These are phyloP conservation scores for Siniperca chuatsi DNA, from an alignment of 2,113 vertebrate species.

Conservation along the genomic window DNA sequence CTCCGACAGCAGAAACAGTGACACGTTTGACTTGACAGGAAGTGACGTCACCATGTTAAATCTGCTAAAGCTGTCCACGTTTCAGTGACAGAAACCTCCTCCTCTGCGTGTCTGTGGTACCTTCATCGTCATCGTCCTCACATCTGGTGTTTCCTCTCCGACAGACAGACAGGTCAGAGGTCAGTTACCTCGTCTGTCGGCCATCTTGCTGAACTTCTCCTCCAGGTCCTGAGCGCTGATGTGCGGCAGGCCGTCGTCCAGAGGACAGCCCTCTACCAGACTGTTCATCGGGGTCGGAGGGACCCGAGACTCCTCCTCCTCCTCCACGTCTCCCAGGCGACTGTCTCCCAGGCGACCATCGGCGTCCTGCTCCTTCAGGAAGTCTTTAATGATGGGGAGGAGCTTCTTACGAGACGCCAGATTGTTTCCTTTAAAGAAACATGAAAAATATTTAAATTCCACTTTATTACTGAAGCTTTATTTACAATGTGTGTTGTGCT, in stretches of 20 bases:
- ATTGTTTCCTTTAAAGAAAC: constrained; percentile 80
- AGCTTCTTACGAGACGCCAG: constrained; percentile 90
- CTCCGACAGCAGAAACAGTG: too few species aligned
- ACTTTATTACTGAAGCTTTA: too few species aligned
- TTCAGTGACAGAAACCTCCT: not conserved
- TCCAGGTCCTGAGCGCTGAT: constrained; percentile 88
- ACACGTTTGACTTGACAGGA: not conserved
- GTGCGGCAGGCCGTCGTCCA: constrained; percentile 88
- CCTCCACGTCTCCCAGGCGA: constrained; percentile 9
- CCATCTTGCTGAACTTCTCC: constrained; percentile 87
- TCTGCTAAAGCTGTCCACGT: too few species aligned
- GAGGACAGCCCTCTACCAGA: constrained; percentile 94
- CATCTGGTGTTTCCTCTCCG: not conserved
- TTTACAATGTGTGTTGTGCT: too few species aligned
- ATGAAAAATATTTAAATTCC: too few species aligned
- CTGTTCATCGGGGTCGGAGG: constrained; percentile 97
- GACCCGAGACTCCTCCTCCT: constrained; percentile 84
- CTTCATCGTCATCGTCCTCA: not conserved
- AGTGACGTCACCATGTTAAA: not conserved
- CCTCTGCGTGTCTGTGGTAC: not conserved
- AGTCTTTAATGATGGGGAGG: constrained; percentile 89
- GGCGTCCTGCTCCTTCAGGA: constrained; percentile 78
- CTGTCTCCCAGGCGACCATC: constrained; percentile 29
- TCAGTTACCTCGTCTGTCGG: not conserved
- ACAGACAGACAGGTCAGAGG: constrained; percentile 13